phyloP scores from a whole-genome alignment of 2,113 vertebrate genomes.

The Fregetta grallaria region DNA sequence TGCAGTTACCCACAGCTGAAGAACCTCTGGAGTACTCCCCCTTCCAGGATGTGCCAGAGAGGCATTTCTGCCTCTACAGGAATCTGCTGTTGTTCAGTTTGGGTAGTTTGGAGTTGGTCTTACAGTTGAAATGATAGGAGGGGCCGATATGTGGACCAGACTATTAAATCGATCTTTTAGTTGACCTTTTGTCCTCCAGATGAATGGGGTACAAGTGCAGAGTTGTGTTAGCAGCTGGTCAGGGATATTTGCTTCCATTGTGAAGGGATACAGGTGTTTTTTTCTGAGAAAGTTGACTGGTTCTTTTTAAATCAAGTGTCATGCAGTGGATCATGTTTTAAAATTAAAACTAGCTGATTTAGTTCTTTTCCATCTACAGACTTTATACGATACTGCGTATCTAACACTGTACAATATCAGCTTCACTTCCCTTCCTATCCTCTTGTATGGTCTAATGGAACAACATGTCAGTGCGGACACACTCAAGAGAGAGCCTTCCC shows the following conservation, averaged over 20 bases:
- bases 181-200: background rate
- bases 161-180: background rate
- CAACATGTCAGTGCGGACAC: slow-evolving; percentile 91
- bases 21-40: background rate
- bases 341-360: background rate
- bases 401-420: slow-evolving; percentile 99
- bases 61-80: background rate
- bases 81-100: background rate
- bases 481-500: slow-evolving; percentile 88
- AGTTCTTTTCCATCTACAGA: slow-evolving; percentile 73
- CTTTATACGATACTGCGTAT: slow-evolving; percentile 95
- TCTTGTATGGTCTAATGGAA: slow-evolving; percentile 93
- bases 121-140: background rate
- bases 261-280: background rate
- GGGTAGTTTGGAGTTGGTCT: background rate
- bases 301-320: background rate
- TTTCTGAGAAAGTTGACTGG: background rate
- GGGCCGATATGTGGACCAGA: background rate
- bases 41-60: background rate
- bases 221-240: background rate
- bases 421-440: slow-evolving; percentile 97
- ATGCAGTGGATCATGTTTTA: background rate
- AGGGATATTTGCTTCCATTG: background rate
- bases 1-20: background rate
- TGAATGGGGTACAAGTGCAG: background rate